Conservation (phyloP, 1,140 invertebrate species). For the Arion vulgaris region DNA sequence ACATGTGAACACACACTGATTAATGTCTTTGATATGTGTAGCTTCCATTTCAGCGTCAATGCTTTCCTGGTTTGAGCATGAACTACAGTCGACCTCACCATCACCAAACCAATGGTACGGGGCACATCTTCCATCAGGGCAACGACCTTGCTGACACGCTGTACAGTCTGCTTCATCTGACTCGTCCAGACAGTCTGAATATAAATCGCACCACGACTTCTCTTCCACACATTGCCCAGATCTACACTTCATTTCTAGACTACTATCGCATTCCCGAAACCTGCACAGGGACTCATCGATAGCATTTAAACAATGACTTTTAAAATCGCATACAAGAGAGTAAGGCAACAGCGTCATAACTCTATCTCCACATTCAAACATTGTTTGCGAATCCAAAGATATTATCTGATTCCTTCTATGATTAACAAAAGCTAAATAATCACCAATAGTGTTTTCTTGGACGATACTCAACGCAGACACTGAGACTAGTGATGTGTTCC, state of each 20-base stretch:
- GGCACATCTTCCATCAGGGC: neutral
- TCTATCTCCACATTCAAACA: neutral
- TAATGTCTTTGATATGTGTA: neutral
- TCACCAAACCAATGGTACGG: constrained; percentile 15
- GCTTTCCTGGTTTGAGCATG: neutral
- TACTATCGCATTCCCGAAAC: neutral
- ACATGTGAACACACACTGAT: constrained; percentile 8
- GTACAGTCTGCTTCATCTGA: constrained; percentile 4
- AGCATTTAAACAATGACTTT: neutral
- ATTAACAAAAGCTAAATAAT: neutral
- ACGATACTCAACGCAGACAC: neutral
- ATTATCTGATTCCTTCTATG: neutral
- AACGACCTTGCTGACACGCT: neutral
- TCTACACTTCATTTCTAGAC: neutral
- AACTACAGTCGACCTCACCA: constrained; percentile 6
- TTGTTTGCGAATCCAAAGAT: neutral
- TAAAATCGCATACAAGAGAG: neutral
- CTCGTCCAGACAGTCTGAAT: neutral
- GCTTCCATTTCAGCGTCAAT: neutral
- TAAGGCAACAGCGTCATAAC: neutral
- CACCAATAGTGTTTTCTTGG: neutral
- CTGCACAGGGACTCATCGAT: neutral
- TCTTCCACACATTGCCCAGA: neutral
- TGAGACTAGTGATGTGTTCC: neutral
- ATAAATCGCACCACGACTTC: neutral